Percentiles rank a stretch among this genome's conserved stretches.
These are phyloP conservation scores for Uria aalge DNA, from an alignment of 2,113 vertebrate genomes.

Conservation along the genomic window DNA sequence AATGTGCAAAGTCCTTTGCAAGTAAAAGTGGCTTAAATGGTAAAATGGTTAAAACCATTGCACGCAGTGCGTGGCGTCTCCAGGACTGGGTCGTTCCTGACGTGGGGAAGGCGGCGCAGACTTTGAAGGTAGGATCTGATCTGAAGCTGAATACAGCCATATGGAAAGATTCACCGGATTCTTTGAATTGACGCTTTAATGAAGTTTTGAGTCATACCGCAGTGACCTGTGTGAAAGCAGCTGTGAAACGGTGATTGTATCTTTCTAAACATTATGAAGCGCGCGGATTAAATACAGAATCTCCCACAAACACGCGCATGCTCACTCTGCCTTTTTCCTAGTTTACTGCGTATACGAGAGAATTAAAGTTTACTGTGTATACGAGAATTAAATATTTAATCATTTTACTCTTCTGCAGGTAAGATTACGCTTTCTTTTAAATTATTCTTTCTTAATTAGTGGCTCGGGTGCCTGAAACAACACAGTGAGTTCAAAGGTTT, in stretches of 20 bases:
- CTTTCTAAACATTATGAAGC: background rate
- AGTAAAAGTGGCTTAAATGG: background rate
- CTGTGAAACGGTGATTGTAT: background rate
- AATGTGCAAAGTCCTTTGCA: background rate
- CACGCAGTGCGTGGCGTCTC: background rate
- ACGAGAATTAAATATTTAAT: background rate
- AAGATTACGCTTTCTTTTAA: slow-evolving; percentile 3
- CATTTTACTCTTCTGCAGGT: background rate
- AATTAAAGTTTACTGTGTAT: background rate
- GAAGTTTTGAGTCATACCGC: background rate
- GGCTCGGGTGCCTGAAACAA: background rate
- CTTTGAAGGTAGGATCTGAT: background rate
- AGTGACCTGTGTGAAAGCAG: background rate
- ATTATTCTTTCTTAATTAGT: slow-evolving; percentile 35
- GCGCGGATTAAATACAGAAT: background rate
- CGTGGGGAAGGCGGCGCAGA: background rate
- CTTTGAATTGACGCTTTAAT: background rate
- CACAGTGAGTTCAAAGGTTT: slow-evolving; percentile 43
- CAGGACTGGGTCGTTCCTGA: background rate
- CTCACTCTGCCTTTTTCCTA: background rate
- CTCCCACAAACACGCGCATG: background rate
- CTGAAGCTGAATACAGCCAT: background rate
- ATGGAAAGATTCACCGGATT: background rate
- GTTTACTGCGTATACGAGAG: background rate
- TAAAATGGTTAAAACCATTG: background rate